Evolutionary conservation across 2,113 vertebrate species (phyloP).

Genomic region (Brienomyrus brachyistius): DNA sequence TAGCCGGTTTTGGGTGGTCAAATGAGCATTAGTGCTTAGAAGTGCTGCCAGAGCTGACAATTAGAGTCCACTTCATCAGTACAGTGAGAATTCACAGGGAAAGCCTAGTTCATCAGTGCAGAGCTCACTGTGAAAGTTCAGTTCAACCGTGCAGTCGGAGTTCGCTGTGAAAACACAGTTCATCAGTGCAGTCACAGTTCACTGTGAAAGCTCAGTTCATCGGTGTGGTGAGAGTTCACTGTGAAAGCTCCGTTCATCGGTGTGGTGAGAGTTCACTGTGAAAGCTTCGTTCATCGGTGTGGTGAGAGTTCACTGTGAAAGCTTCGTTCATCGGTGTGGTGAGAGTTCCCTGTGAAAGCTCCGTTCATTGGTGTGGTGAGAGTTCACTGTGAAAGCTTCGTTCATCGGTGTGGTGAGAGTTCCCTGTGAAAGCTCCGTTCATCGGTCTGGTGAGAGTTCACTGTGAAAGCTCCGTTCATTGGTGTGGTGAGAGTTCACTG

Average conservation of each 20-base stretch:
- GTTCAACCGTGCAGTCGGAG: background rate
- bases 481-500: background rate
- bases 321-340: background rate
- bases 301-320: background rate
- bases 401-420: background rate
- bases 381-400: background rate
- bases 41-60: background rate
- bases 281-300: background rate
- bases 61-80: background rate
- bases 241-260: background rate
- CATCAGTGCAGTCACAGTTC: background rate
- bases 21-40: background rate
- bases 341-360: background rate
- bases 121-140: background rate
- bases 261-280: background rate
- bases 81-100: background rate
- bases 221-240: background rate
- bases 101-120: background rate
- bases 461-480: background rate
- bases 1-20: background rate
- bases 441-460: background rate
- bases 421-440: background rate
- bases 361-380: background rate
- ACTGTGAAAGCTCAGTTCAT: background rate
- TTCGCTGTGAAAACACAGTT: background rate